Evolutionary conservation across 2,113 vertebrate genomes (phyloP).

Genomic region (Catagonus wagneri): DNA sequence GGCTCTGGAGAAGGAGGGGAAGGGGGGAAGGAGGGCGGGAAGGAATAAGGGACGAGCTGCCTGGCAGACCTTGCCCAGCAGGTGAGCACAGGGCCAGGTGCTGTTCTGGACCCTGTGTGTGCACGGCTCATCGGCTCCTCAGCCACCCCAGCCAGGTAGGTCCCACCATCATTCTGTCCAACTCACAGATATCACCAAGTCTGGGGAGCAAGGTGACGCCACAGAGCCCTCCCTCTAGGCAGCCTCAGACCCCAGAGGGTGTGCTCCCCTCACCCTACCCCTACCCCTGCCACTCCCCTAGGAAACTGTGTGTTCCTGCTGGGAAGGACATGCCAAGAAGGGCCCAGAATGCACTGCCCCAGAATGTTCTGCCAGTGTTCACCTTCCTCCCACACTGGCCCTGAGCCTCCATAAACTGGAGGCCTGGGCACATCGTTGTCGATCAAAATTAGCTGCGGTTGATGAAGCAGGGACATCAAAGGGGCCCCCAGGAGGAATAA

Average conservation of each 20-base stretch:
- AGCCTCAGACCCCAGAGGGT: background rate
- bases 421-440: background rate
- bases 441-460: background rate
- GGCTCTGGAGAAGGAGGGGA: background rate
- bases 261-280: background rate
- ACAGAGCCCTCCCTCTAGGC: background rate
- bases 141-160: background rate
- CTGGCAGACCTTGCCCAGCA: background rate
- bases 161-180: background rate
- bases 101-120: accelerated
- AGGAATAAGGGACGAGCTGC: background rate
- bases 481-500: background rate
- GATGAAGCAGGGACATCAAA: conserved; percentile 3
- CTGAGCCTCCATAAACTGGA: background rate
- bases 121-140: accelerated
- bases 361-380: background rate
- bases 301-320: background rate
- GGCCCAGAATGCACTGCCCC: background rate
- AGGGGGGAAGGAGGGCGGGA: background rate
- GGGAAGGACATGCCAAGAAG: background rate
- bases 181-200: background rate
- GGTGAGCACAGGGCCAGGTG: accelerated
- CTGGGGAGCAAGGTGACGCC: background rate
- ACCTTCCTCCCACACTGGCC: background rate
- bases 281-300: background rate